Evolutionary conservation across 2,888 invertebrate species (phyloP), one percentile per base, ranked within the genome.

Genomic region (Xylota sylvarum): DNA sequence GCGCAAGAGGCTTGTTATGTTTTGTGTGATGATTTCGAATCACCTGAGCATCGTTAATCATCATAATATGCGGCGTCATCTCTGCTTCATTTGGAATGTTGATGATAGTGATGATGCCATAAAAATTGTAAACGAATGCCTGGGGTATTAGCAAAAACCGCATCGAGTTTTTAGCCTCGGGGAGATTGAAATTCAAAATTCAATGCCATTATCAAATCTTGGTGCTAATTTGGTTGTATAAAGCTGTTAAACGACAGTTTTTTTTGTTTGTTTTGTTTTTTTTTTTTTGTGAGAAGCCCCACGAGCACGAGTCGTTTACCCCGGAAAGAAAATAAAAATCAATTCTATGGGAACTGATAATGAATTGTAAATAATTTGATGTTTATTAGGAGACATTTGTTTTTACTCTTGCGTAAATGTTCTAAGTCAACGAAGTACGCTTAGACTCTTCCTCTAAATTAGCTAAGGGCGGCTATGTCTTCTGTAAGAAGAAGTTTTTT

Each of bases 221-320:
- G 32, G 14, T 27, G 64, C 23, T 65, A 48, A 74, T 65, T 43
- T 6, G 50, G 10, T 74, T 46, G 43, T 40, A 14, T 30, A 35
- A 64, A 43, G 55, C 17, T 35, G 43, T 55, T 32, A 40, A 55
- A 19, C 46, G 52, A 17, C 74, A n/a, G 17, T n/a, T 62, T 55
- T 30, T 46, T 32, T 23, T 60, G 9, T 7, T 35, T 23, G 23
- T 23, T 23, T 23, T 23, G 23, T 35, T 35, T 35, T 52, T 55
- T 23, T 48, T 35, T n/a, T 62, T 46, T 9, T 40, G 19, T n/a
- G 7, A 4, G 14, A n/a, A 19, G 2, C 48, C 35, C 5, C 32
- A 56, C 35, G 23, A 43, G 14, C 40, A 43, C 40, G n/a, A 58
- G 62, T 50, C 73, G 50, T 62, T 73, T 65, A 74, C 64, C 74